phyloP scores from a whole-genome alignment of 2,888 invertebrate species.

The Dynastes grantii region DNA sequence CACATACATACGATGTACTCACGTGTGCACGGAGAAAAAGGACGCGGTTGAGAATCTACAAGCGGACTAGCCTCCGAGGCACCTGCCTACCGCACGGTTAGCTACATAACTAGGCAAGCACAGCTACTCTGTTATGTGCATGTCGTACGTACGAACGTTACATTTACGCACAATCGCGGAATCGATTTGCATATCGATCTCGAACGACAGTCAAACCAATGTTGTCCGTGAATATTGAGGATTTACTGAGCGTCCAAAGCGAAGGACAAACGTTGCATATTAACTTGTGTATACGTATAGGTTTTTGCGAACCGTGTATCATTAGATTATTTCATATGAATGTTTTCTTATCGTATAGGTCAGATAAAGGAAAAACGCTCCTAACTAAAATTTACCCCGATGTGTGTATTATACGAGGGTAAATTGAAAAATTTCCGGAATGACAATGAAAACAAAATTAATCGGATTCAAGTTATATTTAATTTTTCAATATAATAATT shows the following conservation, averaged over 20 bases:
- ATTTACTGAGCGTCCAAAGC: slow-evolving; percentile 26
- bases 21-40: slow-evolving; percentile 1
- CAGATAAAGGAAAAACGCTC: too few species aligned
- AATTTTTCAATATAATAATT: too few species aligned
- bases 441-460: too few species aligned
- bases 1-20: neutral
- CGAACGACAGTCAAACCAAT: neutral
- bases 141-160: slow-evolving; percentile 28
- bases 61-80: slow-evolving; percentile 15
- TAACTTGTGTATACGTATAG: neutral
- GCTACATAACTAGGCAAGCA: neutral
- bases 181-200: slow-evolving; percentile 34
- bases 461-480: too few species aligned
- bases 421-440: too few species aligned
- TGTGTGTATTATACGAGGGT: too few species aligned
- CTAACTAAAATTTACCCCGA: too few species aligned
- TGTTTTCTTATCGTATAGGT: too few species aligned
- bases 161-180: slow-evolving; percentile 34
- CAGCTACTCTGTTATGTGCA: slow-evolving; percentile 15
- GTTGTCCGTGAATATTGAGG: neutral
- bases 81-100: slow-evolving; percentile 24
- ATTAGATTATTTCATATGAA: too few species aligned
- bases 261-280: slow-evolving; percentile 16
- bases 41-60: slow-evolving; percentile 23
- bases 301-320: neutral